These are phyloP conservation scores for Agriopis marginaria DNA, from an alignment of 2,888 invertebrate genomes.

Conservation along the genomic window DNA sequence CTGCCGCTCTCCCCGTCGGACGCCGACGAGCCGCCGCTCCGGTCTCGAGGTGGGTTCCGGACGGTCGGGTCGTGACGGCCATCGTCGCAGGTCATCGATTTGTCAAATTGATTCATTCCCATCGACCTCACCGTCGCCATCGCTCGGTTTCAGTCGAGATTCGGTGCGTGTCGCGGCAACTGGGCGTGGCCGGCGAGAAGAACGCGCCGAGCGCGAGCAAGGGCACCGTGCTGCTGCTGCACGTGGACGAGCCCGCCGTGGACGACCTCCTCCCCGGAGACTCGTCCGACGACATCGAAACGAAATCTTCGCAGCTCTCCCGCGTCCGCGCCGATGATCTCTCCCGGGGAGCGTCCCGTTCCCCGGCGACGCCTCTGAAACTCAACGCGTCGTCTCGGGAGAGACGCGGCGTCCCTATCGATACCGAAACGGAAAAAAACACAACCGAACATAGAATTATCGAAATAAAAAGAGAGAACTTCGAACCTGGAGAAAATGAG, in stretches of 20 bases:
- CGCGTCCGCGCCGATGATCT: neutral
- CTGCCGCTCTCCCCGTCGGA: constrained; percentile 21
- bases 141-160: constrained; percentile 55
- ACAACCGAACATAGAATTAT: neutral
- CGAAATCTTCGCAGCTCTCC: neutral
- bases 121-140: neutral
- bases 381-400: neutral
- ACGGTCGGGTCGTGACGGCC: neutral
- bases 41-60: no score
- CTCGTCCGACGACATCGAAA: neutral
- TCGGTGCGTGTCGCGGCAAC: constrained; percentile 52
- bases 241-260: constrained; percentile 46
- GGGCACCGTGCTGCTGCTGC: constrained; percentile 49
- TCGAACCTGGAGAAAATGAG: neutral
- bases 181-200: constrained; percentile 28
- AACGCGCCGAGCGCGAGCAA: constrained; percentile 28
- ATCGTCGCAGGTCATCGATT: no score
- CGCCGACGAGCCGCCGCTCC: neutral
- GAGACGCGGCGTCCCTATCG: neutral
- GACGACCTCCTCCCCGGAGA: neutral
- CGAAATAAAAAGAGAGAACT: neutral
- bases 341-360: neutral
- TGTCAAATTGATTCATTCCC: no score
- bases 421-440: neutral
- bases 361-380: neutral